Evolutionary conservation across 2,888 invertebrate species (phyloP).

Genomic region (Apotomis capreana): DNA sequence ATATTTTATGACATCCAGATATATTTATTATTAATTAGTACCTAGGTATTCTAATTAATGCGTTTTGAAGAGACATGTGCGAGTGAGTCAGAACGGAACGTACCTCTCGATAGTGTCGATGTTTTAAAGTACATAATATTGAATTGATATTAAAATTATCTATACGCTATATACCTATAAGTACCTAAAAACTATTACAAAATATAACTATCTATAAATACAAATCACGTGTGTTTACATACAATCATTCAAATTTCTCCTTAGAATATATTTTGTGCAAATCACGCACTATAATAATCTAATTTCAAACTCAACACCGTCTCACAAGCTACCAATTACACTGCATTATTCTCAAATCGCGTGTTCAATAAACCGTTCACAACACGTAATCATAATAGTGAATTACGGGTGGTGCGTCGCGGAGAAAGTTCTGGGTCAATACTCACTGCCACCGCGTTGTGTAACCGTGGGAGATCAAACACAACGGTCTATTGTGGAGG

Average conservation of each 20-base stretch:
- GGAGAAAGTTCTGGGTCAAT: slow-evolving; percentile 50
- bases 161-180: too few species aligned
- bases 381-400: slow-evolving; percentile 27
- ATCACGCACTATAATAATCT: not conserved
- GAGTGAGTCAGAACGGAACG: too few species aligned
- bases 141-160: too few species aligned
- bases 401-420: slow-evolving; percentile 25
- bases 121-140: too few species aligned
- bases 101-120: too few species aligned
- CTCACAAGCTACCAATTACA: slow-evolving; percentile 10
- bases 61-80: too few species aligned
- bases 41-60: too few species aligned
- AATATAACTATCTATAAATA: too few species aligned
- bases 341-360: slow-evolving; percentile 16
- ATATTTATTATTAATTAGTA: too few species aligned
- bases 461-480: slow-evolving; percentile 24
- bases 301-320: slow-evolving; percentile 13
- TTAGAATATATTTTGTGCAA: not conserved
- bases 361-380: slow-evolving; percentile 18
- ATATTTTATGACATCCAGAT: too few species aligned
- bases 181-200: too few species aligned
- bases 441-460: slow-evolving; percentile 43
- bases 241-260: not conserved
- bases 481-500: slow-evolving; percentile 18
- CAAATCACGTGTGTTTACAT: too few species aligned